Evolutionary conservation across 2,113 vertebrate species (phyloP), one percentile per base, ranked within the genome.

Genomic region (Gobius niger): DNA sequence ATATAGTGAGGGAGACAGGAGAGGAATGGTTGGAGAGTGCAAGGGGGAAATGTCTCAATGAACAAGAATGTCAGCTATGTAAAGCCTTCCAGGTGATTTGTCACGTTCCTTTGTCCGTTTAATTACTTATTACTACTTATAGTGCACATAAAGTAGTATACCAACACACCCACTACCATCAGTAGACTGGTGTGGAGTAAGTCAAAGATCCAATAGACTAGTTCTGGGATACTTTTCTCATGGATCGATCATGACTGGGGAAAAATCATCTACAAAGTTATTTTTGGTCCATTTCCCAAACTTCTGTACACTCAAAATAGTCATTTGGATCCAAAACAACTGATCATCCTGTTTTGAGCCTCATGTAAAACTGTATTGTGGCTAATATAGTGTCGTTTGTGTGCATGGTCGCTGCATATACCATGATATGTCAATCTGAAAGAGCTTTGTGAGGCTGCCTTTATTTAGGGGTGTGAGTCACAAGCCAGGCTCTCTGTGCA

Each of bases 41-140:
- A 44, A 65, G 50, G 19, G 34, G 53, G 61, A 64, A 18, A 77
- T 63, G 68, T 78, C 67, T 76, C 60, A 63, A 69, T 50, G 66
- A 76, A 60, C 70, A 84, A 42, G 14, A 90, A 89, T 91, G 85
- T 85, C 41, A 83, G 73, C 75, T 79, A 91, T 89, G 80, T 79
- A 41, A 75, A 80, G 52, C 53, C 67, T 72, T 73, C 60, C 7
- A n/a, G 81, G 73, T 67, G 61, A 81, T 75, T 61, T 80, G 80
- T 76, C 77, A 53, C 76, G 68, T 73, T 63, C 1, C 51, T 76
- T 64, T 34, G n/a, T 76, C 66, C 18, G n/a, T 54, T 65, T 42
- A 40, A 51, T 75, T 34, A 15, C 19, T 42, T 73, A 5, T 8
- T 19, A 42, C 62, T 9, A 40, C 49, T 18, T 52, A 59, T 15